These are phyloP conservation scores for Potamarius usumacintae DNA, from an alignment of 2,113 vertebrate genomes.

Conservation along the genomic window DNA sequence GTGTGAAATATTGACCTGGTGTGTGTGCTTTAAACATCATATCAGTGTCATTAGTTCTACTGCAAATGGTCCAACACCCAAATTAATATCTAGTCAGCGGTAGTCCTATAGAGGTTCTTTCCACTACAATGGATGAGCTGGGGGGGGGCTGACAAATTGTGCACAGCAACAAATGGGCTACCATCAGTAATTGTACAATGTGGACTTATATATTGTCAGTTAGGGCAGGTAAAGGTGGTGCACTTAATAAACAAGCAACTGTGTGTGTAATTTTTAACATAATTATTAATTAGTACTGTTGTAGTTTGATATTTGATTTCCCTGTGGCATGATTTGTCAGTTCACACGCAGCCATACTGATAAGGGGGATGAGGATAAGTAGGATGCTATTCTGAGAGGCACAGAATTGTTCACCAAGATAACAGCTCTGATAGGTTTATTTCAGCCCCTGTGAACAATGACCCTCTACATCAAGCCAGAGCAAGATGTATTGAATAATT, in stretches of 20 bases:
- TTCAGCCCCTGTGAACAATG: slow-evolving; percentile 23
- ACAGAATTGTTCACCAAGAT: slow-evolving; percentile 23
- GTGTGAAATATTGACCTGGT: not conserved
- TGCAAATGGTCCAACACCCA: not conserved
- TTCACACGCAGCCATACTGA: slow-evolving; percentile 25
- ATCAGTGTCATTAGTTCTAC: not conserved
- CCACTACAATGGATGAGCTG: not conserved
- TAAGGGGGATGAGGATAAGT: slow-evolving; percentile 39
- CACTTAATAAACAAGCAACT: not conserved
- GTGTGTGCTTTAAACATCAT: not conserved
- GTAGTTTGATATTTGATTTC: not conserved
- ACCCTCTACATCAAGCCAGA: not conserved
- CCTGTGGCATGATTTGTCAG: not conserved
- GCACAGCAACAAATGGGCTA: not conserved
- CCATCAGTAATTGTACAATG: not conserved
- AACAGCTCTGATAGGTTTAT: slow-evolving; percentile 17
- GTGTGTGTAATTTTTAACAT: not conserved
- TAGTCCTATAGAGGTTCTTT: not conserved
- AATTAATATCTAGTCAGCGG: not conserved
- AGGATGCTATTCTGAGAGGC: slow-evolving; percentile 44
- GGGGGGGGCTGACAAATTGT: not conserved
- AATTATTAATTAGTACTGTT: not conserved
- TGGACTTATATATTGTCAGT: not conserved
- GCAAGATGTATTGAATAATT: not conserved
- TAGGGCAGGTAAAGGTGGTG: not conserved